phyloP scores from a whole-genome alignment of 92 coral and sea anemone species.

The Palythoa caribaeorum region DNA sequence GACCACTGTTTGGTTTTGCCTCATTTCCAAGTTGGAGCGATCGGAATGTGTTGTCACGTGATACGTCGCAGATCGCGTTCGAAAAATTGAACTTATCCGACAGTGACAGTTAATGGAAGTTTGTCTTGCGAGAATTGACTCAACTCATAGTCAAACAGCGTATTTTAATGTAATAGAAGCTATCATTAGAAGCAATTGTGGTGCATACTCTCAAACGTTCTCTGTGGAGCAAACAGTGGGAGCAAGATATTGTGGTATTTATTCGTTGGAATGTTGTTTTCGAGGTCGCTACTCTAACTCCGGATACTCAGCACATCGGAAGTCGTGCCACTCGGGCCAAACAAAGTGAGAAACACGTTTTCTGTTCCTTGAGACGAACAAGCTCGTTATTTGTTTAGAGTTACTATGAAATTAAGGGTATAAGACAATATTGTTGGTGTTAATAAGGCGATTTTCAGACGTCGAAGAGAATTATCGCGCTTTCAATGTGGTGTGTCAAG shows the following conservation, averaged over 20 bases:
- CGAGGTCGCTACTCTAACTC: slow-evolving; percentile 36
- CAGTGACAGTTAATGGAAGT: slow-evolving; percentile 23
- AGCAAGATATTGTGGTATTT: slow-evolving; percentile 24
- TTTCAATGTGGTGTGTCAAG: slow-evolving; percentile 7
- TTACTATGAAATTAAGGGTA: slow-evolving; percentile 21
- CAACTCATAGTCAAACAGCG: slow-evolving; percentile 10
- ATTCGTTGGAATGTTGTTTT: slow-evolving; percentile 46
- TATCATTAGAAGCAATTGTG: slow-evolving; percentile 7
- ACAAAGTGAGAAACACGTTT: slow-evolving; percentile 34
- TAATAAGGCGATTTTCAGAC: slow-evolving; percentile 35
- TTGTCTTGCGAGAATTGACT: background rate
- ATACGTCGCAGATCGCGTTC: slow-evolving; percentile 24
- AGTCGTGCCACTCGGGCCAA: slow-evolving; percentile 42
- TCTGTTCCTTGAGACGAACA: slow-evolving; percentile 36
- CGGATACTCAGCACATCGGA: slow-evolving; percentile 48
- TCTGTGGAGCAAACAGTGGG: slow-evolving; percentile 41
- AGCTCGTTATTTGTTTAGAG: slow-evolving; percentile 26
- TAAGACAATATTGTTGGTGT: slow-evolving; percentile 18
- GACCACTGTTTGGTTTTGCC: slow-evolving; percentile 16
- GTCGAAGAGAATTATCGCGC: background rate
- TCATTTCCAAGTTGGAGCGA: slow-evolving; percentile 36
- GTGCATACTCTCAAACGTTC: background rate
- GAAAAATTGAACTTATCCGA: background rate
- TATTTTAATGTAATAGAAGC: slow-evolving; percentile 3
- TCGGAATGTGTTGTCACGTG: slow-evolving; percentile 48